Conservation (phyloP, 2,888 invertebrate species). For the Galeruca laticollis region DNA sequence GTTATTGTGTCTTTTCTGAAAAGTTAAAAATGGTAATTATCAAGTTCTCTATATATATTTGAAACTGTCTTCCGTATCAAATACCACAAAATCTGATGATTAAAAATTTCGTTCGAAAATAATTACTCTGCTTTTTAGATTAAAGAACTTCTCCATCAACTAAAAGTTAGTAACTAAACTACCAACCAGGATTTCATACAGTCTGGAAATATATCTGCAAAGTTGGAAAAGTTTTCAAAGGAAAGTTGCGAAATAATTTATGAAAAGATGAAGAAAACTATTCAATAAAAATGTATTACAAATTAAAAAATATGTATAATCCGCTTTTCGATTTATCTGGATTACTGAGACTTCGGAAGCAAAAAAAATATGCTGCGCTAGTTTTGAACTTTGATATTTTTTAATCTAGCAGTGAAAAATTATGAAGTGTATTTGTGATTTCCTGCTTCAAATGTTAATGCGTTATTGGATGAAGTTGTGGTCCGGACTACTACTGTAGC, state of each 20-base stretch:
- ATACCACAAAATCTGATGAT: not conserved
- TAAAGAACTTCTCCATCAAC: not conserved
- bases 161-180: not conserved
- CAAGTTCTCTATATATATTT: not conserved
- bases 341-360: no score
- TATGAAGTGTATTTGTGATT: no score
- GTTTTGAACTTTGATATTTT: no score
- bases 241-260: not conserved
- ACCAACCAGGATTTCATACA: not conserved
- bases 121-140: not conserved
- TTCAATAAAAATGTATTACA: not conserved
- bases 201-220: not conserved
- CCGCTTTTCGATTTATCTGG: not conserved
- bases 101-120: not conserved
- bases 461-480: no score
- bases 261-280: not conserved
- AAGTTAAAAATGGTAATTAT: not conserved
- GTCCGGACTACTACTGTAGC: no score
- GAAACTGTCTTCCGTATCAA: not conserved
- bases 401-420: no score
- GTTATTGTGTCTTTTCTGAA: no score
- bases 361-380: no score
- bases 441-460: no score
- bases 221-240: not conserved
- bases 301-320: not conserved